Conservation (phyloP, 2,797 vertebrate species). For the Leptodactylus fallax region DNA sequence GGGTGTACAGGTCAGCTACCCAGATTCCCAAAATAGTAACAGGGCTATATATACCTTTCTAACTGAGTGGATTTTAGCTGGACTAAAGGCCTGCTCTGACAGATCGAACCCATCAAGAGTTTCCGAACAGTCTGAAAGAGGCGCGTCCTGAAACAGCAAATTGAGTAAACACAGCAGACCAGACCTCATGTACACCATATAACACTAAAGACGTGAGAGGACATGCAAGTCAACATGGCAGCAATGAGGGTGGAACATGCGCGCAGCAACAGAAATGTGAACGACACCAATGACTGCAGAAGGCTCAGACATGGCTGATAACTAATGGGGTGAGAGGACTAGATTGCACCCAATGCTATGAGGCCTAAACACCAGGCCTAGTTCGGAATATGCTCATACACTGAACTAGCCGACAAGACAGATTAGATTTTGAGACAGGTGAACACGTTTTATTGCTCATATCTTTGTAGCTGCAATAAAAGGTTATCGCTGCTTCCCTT, state of each 20-base stretch:
- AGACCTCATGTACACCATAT: slow-evolving; percentile 72
- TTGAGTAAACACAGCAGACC: slow-evolving; percentile 89
- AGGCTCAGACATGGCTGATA: not conserved
- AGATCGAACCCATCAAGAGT: slow-evolving; percentile 98
- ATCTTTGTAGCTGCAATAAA: slow-evolving; percentile 13
- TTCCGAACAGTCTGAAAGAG: slow-evolving; percentile 99
- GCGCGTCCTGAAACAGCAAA: slow-evolving; percentile 98
- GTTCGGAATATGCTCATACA: not conserved
- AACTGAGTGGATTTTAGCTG: slow-evolving; percentile 90
- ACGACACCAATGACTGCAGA: not conserved
- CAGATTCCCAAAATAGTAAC: slow-evolving; percentile 58
- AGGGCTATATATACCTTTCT: slow-evolving; percentile 94
- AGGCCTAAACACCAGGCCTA: not conserved
- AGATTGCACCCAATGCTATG: not conserved
- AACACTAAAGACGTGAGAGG: slow-evolving; percentile 65
- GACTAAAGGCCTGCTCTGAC: slow-evolving; percentile 96
- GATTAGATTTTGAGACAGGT: not conserved
- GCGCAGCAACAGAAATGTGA: slow-evolving; percentile 63
- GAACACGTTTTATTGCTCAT: not conserved
- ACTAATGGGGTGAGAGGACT: not conserved
- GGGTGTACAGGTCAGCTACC: not conserved
- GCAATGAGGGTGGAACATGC: slow-evolving; percentile 75
- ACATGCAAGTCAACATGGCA: slow-evolving; percentile 76
- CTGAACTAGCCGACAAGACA: not conserved
- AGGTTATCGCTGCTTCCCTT: not conserved